Evolutionary conservation across 2,888 invertebrate genomes (phyloP).

Genomic region (Timema podura): DNA sequence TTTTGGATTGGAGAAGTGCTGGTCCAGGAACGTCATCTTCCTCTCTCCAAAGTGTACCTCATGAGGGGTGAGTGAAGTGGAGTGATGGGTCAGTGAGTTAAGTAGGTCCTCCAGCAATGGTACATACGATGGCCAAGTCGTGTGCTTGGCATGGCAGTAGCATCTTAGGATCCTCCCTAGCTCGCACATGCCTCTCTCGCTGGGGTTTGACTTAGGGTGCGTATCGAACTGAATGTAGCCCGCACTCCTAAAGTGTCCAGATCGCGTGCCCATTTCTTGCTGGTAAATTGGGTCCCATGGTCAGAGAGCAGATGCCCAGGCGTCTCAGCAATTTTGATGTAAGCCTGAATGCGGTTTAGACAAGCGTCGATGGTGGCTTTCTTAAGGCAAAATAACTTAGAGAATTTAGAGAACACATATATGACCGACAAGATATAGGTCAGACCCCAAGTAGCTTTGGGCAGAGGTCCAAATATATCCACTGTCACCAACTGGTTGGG

Average conservation of each 20-base stretch:
- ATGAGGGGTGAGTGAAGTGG: conserved; percentile 2
- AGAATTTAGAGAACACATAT: conserved; percentile 6
- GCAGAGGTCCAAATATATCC: conserved; percentile 2
- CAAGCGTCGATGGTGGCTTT: not conserved
- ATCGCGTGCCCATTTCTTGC: not conserved
- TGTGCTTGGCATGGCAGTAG: not conserved
- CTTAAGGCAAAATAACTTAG: not conserved
- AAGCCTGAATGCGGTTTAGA: not conserved
- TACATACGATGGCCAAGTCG: not conserved
- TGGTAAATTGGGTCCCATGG: not conserved
- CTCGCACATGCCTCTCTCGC: not conserved
- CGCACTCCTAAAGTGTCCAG: not conserved
- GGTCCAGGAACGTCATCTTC: too few relatives aligned
- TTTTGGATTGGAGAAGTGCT: too few relatives aligned
- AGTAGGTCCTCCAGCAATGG: not conserved
- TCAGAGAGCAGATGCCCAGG: not conserved
- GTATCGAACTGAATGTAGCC: not conserved
- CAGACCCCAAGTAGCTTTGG: conserved; percentile 7
- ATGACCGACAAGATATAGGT: not conserved
- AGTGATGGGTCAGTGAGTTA: not conserved
- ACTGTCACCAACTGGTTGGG: not conserved
- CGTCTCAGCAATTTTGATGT: not conserved
- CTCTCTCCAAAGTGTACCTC: not conserved
- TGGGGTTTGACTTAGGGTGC: not conserved
- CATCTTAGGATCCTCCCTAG: not conserved